Conservation (phyloP, 2,888 invertebrate species). For the Phrixothrix hirtus region DNA sequence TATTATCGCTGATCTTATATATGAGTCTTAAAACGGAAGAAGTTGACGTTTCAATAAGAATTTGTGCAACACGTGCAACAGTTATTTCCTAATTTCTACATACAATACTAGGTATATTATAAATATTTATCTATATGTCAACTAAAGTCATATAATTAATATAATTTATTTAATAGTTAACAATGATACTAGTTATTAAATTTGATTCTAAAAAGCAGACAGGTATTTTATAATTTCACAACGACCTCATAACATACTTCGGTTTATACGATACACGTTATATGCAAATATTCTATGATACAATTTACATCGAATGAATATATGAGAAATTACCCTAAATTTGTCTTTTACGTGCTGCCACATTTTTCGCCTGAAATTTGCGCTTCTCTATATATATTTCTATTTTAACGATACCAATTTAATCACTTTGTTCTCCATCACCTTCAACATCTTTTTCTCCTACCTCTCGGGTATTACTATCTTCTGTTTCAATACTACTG, state of each 20-base stretch:
- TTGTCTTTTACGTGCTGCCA: slow-evolving; percentile 51
- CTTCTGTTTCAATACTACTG: slow-evolving; percentile 64
- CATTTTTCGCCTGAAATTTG: slow-evolving; percentile 18
- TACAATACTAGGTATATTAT: slow-evolving; percentile 44
- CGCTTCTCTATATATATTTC: slow-evolving; percentile 5
- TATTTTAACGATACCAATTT: slow-evolving; percentile 40
- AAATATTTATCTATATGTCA: slow-evolving; percentile 46
- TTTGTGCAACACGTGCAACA: slow-evolving; percentile 54
- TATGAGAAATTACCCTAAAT: slow-evolving; percentile 37
- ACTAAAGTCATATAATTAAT: slow-evolving; percentile 46
- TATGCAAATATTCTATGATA: slow-evolving; percentile 33
- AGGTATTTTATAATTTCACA: slow-evolving; percentile 23
- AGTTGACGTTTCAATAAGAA: slow-evolving; percentile 35
- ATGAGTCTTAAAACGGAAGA: slow-evolving; percentile 26
- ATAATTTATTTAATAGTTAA: slow-evolving; percentile 53
- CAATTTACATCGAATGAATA: slow-evolving; percentile 42
- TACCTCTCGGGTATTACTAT: slow-evolving; percentile 60
- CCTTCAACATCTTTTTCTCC: slow-evolving; percentile 62
- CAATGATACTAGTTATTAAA: slow-evolving; percentile 55
- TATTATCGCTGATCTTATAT: slow-evolving; percentile 16
- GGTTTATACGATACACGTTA: slow-evolving; percentile 20
- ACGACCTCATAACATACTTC: slow-evolving; percentile 20
- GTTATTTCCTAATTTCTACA: slow-evolving; percentile 43
- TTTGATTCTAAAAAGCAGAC: slow-evolving; percentile 56
- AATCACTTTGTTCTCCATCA: slow-evolving; percentile 64